Evolutionary conservation across 2,797 vertebrate genomes (phyloP).

Genomic region (Buphagus erythrorhynchus): DNA sequence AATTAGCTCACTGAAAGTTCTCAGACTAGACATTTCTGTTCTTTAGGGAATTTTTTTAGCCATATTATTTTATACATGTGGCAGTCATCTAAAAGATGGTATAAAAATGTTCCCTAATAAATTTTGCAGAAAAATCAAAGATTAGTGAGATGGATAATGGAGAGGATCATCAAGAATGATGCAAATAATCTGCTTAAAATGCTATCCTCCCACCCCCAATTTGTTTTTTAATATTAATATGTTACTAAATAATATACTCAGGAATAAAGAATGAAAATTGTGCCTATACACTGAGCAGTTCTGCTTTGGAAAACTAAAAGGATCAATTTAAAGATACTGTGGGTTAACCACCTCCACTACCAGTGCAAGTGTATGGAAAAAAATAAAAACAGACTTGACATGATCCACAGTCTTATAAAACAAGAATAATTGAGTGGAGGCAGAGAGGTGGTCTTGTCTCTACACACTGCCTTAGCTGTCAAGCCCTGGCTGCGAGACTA

Average conservation of each 20-base stretch:
- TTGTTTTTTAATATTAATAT: neutral
- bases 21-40: neutral
- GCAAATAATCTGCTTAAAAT: neutral
- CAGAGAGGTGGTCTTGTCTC: neutral
- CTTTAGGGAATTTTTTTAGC: neutral
- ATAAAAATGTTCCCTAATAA: neutral
- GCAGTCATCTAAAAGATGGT: neutral
- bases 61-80: neutral
- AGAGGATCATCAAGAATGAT: neutral
- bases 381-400: neutral
- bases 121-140: neutral
- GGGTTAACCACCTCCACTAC: neutral
- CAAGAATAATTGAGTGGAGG: neutral
- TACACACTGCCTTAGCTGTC: neutral
- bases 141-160: neutral
- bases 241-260: neutral
- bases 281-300: neutral
- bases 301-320: neutral
- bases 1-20: neutral
- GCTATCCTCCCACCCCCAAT: rapidly evolving
- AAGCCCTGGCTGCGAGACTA: neutral
- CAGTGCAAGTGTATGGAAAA: neutral
- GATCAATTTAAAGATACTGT: neutral
- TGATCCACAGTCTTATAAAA: neutral
- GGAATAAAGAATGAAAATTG: neutral